Evolutionary conservation across 2,797 vertebrate genomes (phyloP), one percentile per base, ranked within the genome.

Genomic region (Catostomus latipinnis): DNA sequence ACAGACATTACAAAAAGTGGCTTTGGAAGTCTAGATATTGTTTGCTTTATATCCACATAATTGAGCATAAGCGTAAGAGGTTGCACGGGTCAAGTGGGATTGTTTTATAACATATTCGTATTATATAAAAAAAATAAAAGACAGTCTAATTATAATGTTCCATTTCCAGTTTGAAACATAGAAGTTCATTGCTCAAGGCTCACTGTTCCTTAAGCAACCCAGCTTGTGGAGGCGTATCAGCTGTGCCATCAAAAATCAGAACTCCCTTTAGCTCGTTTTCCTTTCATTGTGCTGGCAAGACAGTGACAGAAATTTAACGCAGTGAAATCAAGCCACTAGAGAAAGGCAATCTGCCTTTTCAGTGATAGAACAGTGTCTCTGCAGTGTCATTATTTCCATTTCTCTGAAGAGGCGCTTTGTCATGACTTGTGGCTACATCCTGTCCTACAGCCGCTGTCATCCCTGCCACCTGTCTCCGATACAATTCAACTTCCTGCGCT

Each of bases 301-400:
- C 61, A 14, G 43, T 65, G 60, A 63, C 68, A 79, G 43, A 71
- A 56, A 56, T 57, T 48, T 56, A 57, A 46, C 65, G 13, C 45
- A 16, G 48, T 4, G 7, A 70, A 78, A 78, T 70, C 76, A 70
- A 49, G 13, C 67, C 56, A 62, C 57, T 53, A 46, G 54, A 62
- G 76, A 78, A 69, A 78, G 43, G 14, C 50, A 50, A 34, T 46
- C 53, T 70, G 69, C 13, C 34, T 52, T 74, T 62, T 54, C 60
- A 74, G 49, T 12, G 65, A 77, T 68, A 60, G 0, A 81, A 80
- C 83, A 65, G 76, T 66, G 77, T 77, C 83, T 86, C 75, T 74
- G 61, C 89, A 81, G 82, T 74, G 81, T 76, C 74, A 82, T 88
- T 89, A 89, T 91, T 91, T 89, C 84, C 86, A 86, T 90, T 78